A percentile compares a stretch with the other conserved stretches of the same genome.
phyloP scores from a whole-genome alignment of 2,797 vertebrate genomes.

The Leontopithecus rosalia region DNA sequence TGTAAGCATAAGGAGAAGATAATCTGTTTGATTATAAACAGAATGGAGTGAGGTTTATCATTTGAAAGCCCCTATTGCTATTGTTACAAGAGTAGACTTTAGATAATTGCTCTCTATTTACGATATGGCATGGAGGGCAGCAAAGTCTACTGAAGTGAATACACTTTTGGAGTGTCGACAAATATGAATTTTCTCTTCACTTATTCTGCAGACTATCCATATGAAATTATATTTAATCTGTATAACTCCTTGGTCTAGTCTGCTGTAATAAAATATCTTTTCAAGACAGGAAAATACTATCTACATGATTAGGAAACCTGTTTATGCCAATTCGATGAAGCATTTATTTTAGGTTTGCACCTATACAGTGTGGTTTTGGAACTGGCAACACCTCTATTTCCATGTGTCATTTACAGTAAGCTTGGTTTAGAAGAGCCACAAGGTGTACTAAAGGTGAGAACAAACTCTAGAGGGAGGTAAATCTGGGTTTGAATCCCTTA shows the following conservation, averaged over 20 bases:
- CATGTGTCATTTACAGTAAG: neutral
- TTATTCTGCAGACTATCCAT: neutral
- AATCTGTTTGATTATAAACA: neutral
- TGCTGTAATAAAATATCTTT: neutral
- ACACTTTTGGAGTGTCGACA: neutral
- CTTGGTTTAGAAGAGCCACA: neutral
- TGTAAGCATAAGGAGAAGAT: neutral
- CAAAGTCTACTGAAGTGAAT: neutral
- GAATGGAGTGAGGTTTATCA: neutral
- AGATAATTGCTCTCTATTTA: neutral
- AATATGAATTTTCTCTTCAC: neutral
- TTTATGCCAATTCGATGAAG: neutral
- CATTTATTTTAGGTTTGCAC: neutral
- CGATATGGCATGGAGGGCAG: neutral
- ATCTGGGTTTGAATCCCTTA: neutral
- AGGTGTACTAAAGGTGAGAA: neutral
- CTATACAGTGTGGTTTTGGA: neutral
- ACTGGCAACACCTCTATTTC: neutral
- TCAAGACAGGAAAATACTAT: neutral
- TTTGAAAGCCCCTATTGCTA: neutral
- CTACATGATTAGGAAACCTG: neutral
- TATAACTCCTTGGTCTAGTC: neutral
- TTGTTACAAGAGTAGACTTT: neutral
- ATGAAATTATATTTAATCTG: neutral
- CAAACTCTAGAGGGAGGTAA: neutral